Percentiles rank a stretch among this genome's conserved stretches.
Conservation (phyloP, 2,888 invertebrate genomes). For the Ophraella communa region DNA sequence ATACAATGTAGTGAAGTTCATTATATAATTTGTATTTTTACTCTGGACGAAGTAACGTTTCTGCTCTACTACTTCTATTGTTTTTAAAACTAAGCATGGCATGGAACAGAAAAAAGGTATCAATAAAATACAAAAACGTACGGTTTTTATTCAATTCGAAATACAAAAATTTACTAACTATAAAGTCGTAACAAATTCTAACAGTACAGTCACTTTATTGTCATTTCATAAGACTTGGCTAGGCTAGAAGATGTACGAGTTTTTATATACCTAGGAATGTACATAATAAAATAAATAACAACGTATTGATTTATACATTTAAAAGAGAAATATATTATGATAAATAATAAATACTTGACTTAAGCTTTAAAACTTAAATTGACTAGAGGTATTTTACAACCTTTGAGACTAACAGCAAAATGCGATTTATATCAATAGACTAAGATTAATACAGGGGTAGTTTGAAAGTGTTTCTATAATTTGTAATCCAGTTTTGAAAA, state of each 20-base stretch:
- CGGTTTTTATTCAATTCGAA: slow-evolving; percentile 13
- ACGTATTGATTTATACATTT: neutral
- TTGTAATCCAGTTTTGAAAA: neutral
- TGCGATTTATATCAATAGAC: neutral
- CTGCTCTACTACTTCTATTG: neutral
- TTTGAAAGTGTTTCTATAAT: neutral
- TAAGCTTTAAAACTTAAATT: neutral
- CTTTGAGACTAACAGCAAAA: neutral
- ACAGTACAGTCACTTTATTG: slow-evolving; percentile 3
- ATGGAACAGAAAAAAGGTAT: no score
- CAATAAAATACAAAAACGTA: slow-evolving; percentile 13
- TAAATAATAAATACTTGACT: neutral
- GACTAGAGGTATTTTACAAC: neutral
- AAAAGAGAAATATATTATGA: neutral
- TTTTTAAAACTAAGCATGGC: neutral
- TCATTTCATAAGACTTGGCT: slow-evolving; percentile 11
- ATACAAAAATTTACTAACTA: slow-evolving; percentile 17
- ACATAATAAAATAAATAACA: slow-evolving; percentile 7
- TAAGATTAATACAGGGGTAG: neutral
- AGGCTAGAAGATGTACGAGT: slow-evolving; percentile 12
- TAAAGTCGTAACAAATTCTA: slow-evolving; percentile 11
- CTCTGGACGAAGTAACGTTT: no score
- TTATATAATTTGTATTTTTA: no score
- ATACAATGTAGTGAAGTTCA: no score
- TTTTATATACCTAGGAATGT: slow-evolving; percentile 17